Base-by-base conservation (phyloP, 2,888 invertebrate species). In the Ctenicera cuprea region DNA sequence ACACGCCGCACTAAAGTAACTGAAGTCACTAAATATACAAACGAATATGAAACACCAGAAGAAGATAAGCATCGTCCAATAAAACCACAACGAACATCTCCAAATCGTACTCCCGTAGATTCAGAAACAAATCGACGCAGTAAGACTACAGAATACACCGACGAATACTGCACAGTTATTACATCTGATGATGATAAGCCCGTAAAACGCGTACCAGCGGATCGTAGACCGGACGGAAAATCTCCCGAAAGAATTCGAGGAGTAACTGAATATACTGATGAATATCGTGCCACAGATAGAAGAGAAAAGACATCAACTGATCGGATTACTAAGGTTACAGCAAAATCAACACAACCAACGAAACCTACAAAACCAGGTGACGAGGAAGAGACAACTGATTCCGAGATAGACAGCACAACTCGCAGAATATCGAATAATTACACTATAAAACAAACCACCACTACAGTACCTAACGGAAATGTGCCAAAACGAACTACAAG, bases 351-450 rank as follows among this genome's bases (percentile, higher is more conserved):
- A 45, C 26, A 11, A 20, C n/a, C n/a, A n/a, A n/a, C n/a, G n/a
- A 52, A 52, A n/a, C 2, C 7, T n/a, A 9, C 54, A 54, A 12
- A 54, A 54, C 26, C 54, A 18, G 68, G 73, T 45, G 78, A 83
- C 64, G 76, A 82, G 18, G 84, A 83, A 61, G 79, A 79, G 7
- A 41, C 78, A 22, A 75, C 77, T 43, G 77, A 79, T 62, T 62
- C 61, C 14, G 77, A 78, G 22, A 7, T 3, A 11, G 59, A 37
- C 1, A 38, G 4, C 9, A 41, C 18, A 20, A 18, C 38, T 7
- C 59, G 38, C 7, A 26, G 5, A 26, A 26, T 26, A 26, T 9
- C 33, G 9, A 9, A 33, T 9, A 26, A 26, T 26, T 26, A 26
- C 33, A 20, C 8, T 9, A 12, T 20, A 7, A 80, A 79, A 71